Conservation (phyloP, 1,140 invertebrate species). For the Goniozus legneri region DNA sequence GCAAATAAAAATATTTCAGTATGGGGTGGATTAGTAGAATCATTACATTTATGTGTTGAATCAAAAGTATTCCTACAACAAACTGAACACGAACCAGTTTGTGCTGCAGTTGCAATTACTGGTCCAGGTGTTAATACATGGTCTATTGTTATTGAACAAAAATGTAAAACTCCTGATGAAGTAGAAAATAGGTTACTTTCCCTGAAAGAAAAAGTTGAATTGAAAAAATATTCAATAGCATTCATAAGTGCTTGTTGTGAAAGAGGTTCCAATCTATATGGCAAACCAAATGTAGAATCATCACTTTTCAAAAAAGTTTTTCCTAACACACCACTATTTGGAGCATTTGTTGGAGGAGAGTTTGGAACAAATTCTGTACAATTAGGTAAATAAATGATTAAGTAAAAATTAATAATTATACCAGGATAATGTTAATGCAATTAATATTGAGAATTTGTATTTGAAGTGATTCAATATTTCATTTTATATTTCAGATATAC, state of each 20-base stretch:
- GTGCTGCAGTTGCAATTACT: slow-evolving; percentile 31
- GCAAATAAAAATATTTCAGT: slow-evolving; percentile 21
- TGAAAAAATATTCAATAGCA: slow-evolving; percentile 48
- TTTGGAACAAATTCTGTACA: slow-evolving; percentile 48
- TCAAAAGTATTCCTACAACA: background rate
- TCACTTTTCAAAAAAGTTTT: slow-evolving; percentile 58
- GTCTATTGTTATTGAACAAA: slow-evolving; percentile 35
- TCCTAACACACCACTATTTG: slow-evolving; percentile 58
- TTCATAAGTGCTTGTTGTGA: slow-evolving; percentile 63
- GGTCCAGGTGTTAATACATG: slow-evolving; percentile 36
- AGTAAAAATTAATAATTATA: background rate
- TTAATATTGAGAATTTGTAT: background rate
- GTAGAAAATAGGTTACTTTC: slow-evolving; percentile 27
- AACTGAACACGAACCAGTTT: background rate
- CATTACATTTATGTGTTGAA: background rate
- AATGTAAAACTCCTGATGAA: slow-evolving; percentile 21
- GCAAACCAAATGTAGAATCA: slow-evolving; percentile 55
- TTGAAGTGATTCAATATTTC: background rate
- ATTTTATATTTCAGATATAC: slow-evolving; percentile 22
- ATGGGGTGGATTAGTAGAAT: slow-evolving; percentile 35
- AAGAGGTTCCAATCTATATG: slow-evolving; percentile 47
- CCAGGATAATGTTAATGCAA: background rate
- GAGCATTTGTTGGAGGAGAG: slow-evolving; percentile 62
- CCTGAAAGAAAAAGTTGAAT: slow-evolving; percentile 28
- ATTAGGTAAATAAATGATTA: slow-evolving; percentile 32